Base-by-base conservation (phyloP, 92 coral and sea anemone genomes). In the Porites divaricata region DNA sequence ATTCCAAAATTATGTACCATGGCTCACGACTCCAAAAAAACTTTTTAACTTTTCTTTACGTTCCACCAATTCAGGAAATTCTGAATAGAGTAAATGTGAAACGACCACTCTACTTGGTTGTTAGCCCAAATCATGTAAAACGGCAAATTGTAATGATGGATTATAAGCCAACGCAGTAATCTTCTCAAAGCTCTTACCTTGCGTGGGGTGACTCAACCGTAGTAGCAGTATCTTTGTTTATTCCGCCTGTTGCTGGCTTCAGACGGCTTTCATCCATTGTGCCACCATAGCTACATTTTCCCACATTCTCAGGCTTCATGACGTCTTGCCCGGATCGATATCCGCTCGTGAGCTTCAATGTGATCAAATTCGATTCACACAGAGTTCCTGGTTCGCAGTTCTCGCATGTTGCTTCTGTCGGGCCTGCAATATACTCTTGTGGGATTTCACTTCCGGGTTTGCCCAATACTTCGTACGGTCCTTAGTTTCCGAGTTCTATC, bases 251-350 rank as follows among this genome's bases (percentile, higher is more conserved):
- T 0, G 95, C 87, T 2, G 79, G 65, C 62, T 45, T 17, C 2
- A 84, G 64, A 28, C 93, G 86, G 61, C 93, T 84, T 11, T 48
- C 73, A 20, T 92, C 95, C 12, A 66, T 21, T 52, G 17, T 9
- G 1, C 95, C 95, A 9, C 95, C 95, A 50, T 90, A 90, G 41
- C 95, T 92, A 50, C 95, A 92, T 89, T 92, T 92, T 75, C 88
- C 88, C 9, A 24, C 52, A 10, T 77, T 67, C 21, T 13, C 75
- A 1, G 95, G 95, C 52, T 92, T 92, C 68, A 70, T 63, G 45
- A 91, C 83, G 72, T 92, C 93, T 78, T 92, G 93, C 9, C 86
- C 90, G 25, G 88, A 79, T 19, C 83, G 78, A 68, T 92, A 92
- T 17, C 95, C 95, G 72, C 95, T 92, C 1, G 95, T 92, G 62